Evolutionary conservation across 2,888 invertebrate species (phyloP).

Genomic region (Harpalus rubripes): DNA sequence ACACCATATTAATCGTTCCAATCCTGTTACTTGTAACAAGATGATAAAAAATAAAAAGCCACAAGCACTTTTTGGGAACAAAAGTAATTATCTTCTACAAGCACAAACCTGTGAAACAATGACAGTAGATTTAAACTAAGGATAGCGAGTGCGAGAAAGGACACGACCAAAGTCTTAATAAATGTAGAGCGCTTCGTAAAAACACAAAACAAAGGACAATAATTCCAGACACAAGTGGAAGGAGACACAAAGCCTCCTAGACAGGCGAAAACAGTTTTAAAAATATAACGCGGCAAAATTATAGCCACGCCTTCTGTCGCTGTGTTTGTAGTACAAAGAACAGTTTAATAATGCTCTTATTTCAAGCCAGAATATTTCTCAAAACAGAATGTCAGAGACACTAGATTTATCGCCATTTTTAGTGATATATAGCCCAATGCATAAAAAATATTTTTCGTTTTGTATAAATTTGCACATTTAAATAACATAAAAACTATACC

Average conservation of each 20-base stretch:
- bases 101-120: constrained; percentile 23
- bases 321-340: constrained; percentile 38
- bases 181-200: constrained; percentile 38
- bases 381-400: constrained; percentile 55
- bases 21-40: constrained; percentile 28
- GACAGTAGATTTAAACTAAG: constrained; percentile 36
- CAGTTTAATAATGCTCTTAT: constrained; percentile 43
- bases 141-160: constrained; percentile 12
- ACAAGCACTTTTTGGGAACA: constrained; percentile 22
- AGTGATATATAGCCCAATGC: constrained; percentile 31
- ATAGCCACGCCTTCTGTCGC: constrained; percentile 40
- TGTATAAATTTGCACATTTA: constrained; percentile 44
- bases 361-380: constrained; percentile 52
- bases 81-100: constrained; percentile 28
- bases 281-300: constrained; percentile 43
- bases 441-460: constrained; percentile 28
- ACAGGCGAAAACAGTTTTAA: constrained; percentile 46
- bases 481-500: constrained; percentile 24
- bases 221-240: constrained; percentile 34
- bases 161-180: constrained; percentile 49
- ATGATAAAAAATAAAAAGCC: constrained; percentile 39
- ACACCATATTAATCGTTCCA: constrained; percentile 31
- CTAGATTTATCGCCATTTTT: constrained; percentile 51
- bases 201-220: constrained; percentile 52
- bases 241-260: constrained; percentile 28